These are phyloP conservation scores for Augiades crinisus DNA, from an alignment of 2,888 invertebrate genomes.

Conservation along the genomic window DNA sequence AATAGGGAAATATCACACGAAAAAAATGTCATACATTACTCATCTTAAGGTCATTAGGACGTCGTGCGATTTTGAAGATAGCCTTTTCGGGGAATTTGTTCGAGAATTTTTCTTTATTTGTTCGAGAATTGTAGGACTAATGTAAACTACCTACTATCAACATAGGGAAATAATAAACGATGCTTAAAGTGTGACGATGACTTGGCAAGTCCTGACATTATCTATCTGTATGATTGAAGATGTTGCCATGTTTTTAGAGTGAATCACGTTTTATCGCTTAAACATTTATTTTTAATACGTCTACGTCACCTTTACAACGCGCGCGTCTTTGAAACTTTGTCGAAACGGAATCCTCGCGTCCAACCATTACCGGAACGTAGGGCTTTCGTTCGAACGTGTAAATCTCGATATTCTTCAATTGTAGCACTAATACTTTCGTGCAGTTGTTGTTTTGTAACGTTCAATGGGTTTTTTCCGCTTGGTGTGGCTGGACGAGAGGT, in stretches of 20 bases:
- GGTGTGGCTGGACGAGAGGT: constrained; percentile 73
- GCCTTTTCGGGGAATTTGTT: too few relatives aligned
- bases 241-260: background rate
- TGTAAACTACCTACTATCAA: constrained; percentile 7
- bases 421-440: constrained; percentile 29
- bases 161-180: background rate
- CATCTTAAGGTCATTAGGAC: constrained; percentile 38
- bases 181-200: background rate
- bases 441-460: constrained; percentile 24
- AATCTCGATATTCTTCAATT: constrained; percentile 10
- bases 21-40: constrained; percentile 34
- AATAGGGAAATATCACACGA: constrained; percentile 45
- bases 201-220: background rate
- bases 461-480: constrained; percentile 74
- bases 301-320: too few relatives aligned
- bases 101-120: too few relatives aligned
- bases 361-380: background rate
- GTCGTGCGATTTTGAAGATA: constrained; percentile 28
- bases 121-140: constrained; percentile 1
- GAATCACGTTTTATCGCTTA: background rate
- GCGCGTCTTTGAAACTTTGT: constrained; percentile 1
- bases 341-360: background rate
- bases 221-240: background rate
- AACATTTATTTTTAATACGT: background rate
- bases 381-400: constrained; percentile 10